These are phyloP conservation scores for Xenopus borealis DNA, from an alignment of 2,113 vertebrate species.

Conservation along the genomic window DNA sequence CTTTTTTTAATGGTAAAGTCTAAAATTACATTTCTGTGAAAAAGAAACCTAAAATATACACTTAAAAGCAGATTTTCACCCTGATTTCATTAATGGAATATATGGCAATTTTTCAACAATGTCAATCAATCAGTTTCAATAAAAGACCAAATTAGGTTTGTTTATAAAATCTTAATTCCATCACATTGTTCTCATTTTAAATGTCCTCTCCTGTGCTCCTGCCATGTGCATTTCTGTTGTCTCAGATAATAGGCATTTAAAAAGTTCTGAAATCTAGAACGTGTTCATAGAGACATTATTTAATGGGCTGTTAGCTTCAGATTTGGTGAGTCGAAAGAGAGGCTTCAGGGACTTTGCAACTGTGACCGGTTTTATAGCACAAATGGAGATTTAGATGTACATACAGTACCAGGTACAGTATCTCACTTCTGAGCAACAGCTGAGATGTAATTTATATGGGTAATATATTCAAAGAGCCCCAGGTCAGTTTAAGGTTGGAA, in stretches of 20 bases:
- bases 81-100: too few relatives aligned
- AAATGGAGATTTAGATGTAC: conserved; percentile 38
- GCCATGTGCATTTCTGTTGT: conserved; percentile 7
- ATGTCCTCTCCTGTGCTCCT: neutral
- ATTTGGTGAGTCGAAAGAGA: conserved; percentile 39
- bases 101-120: too few relatives aligned
- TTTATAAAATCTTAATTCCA: conserved; percentile 25
- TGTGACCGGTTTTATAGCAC: conserved; percentile 40
- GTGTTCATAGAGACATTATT: conserved; percentile 45
- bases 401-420: conserved; percentile 42
- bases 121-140: neutral
- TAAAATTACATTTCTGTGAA: too few relatives aligned
- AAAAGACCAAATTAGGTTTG: conserved; percentile 26
- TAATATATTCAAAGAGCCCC: conserved; percentile 35
- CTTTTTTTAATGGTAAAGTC: too few relatives aligned
- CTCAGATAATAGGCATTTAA: conserved; percentile 29
- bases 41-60: too few relatives aligned
- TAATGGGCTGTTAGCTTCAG: conserved; percentile 45
- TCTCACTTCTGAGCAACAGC: conserved; percentile 42
- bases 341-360: conserved; percentile 40
- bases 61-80: too few relatives aligned
- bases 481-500: conserved; percentile 36
- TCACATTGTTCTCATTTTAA: conserved; percentile 9
- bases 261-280: conserved; percentile 45
- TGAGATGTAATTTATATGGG: conserved; percentile 45